A percentile compares a stretch with the other conserved stretches of the same genome.
phyloP scores from a whole-genome alignment of 1,140 invertebrate species.

The Branchinecta lynchi region DNA sequence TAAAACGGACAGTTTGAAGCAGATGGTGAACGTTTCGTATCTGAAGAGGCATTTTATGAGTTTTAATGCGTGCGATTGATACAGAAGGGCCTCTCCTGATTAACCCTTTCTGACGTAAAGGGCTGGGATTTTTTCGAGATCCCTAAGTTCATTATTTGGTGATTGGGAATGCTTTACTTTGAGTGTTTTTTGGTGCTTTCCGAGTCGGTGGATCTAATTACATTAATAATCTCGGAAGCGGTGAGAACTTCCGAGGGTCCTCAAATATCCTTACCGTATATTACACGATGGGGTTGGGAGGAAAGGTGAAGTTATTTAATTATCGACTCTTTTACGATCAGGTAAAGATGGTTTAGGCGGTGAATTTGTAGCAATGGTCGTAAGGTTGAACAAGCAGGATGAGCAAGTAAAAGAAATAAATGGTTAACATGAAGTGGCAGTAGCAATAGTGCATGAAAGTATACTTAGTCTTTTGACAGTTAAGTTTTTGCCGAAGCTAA shows the following conservation, averaged over 20 bases:
- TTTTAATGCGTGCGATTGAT: not conserved
- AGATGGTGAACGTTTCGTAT: not conserved
- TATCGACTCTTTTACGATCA: no score
- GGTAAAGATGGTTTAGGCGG: no score
- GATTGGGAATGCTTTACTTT: not conserved
- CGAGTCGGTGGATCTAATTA: not conserved
- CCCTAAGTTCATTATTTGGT: not conserved
- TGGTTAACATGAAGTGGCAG: no score
- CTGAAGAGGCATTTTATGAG: not conserved
- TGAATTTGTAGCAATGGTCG: no score
- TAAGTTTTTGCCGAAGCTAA: no score
- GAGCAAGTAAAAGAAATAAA: no score
- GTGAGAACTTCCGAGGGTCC: not conserved
- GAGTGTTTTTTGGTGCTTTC: not conserved
- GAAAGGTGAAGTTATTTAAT: no score
- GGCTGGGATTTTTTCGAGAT: not conserved
- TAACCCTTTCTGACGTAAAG: constrained; percentile 11
- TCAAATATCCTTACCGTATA: no score
- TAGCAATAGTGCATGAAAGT: no score
- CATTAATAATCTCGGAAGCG: not conserved
- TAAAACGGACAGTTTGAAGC: not conserved
- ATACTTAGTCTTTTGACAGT: no score
- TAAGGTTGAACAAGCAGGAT: no score
- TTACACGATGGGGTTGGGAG: no score
- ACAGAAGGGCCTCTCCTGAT: constrained; percentile 3